These are phyloP conservation scores for Rynchops niger DNA, from an alignment of 2,113 vertebrate species.

Conservation along the genomic window DNA sequence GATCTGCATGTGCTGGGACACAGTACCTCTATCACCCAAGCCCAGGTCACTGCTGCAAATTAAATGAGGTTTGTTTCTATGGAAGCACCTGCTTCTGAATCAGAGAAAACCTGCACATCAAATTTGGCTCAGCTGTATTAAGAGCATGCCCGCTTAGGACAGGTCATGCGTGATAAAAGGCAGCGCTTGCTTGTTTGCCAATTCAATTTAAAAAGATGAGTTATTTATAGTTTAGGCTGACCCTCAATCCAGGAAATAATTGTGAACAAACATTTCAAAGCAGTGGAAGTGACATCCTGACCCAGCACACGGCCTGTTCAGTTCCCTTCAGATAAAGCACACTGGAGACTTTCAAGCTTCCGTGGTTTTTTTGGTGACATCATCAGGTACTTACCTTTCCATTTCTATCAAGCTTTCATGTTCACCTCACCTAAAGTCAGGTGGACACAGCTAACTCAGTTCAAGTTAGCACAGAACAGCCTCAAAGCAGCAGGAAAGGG, in stretches of 20 bases:
- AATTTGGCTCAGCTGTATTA: neutral
- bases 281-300: neutral
- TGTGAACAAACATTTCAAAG: conserved; percentile 30
- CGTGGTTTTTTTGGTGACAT: neutral
- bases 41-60: neutral
- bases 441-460: neutral
- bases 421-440: neutral
- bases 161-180: neutral
- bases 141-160: neutral
- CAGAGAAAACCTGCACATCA: neutral
- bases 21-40: neutral
- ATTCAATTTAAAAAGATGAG: neutral
- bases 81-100: neutral
- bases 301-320: neutral
- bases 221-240: conserved; percentile 24
- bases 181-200: neutral
- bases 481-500: neutral
- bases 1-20: neutral
- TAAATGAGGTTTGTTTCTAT: neutral
- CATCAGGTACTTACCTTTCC: neutral
- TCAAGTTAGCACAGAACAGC: neutral
- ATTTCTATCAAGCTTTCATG: neutral
- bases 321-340: neutral
- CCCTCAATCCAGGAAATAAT: conserved; percentile 13
- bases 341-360: neutral